A percentile compares a stretch with the other conserved stretches of the same genome.
Evolutionary conservation across 2,888 invertebrate species (phyloP).

Genomic region (Lepas anatifera): DNA sequence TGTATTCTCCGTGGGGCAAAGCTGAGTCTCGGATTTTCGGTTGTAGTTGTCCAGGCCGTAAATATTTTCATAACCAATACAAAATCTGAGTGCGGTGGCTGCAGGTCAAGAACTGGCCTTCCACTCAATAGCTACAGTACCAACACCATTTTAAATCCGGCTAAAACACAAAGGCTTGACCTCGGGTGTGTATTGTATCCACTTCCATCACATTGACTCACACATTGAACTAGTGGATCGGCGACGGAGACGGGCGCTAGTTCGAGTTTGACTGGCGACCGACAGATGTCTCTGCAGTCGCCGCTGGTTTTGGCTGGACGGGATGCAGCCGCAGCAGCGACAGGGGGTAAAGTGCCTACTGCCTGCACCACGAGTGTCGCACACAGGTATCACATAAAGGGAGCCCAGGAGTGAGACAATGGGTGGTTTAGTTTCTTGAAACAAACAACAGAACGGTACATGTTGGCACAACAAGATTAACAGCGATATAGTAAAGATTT

Average conservation of each 20-base stretch:
- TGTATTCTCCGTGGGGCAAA: too few relatives aligned
- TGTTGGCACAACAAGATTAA: slow-evolving; percentile 12
- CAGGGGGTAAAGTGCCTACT: not conserved
- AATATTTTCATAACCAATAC: too few relatives aligned
- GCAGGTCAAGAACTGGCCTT: too few relatives aligned
- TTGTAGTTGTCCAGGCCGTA: too few relatives aligned
- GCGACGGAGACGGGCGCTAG: not conserved
- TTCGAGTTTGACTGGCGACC: not conserved
- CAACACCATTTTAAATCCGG: too few relatives aligned
- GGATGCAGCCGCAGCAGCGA: not conserved
- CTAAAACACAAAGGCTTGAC: too few relatives aligned
- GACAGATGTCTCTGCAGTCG: too few relatives aligned
- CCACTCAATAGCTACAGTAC: too few relatives aligned
- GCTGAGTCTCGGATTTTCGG: too few relatives aligned
- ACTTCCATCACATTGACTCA: slow-evolving; percentile 11
- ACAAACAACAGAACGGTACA: slow-evolving; percentile 12
- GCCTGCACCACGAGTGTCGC: not conserved
- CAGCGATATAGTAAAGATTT: slow-evolving; percentile 10
- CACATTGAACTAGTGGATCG: slow-evolving; percentile 11
- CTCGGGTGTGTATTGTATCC: not conserved
- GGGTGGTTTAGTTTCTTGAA: not conserved
- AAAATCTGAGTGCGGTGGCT: too few relatives aligned
- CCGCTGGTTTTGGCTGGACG: too few relatives aligned
- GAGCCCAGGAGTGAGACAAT: not conserved
- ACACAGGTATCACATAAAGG: slow-evolving; percentile 3